phyloP scores from a whole-genome alignment of 2,113 vertebrate species.

The Oncorhynchus keta region DNA sequence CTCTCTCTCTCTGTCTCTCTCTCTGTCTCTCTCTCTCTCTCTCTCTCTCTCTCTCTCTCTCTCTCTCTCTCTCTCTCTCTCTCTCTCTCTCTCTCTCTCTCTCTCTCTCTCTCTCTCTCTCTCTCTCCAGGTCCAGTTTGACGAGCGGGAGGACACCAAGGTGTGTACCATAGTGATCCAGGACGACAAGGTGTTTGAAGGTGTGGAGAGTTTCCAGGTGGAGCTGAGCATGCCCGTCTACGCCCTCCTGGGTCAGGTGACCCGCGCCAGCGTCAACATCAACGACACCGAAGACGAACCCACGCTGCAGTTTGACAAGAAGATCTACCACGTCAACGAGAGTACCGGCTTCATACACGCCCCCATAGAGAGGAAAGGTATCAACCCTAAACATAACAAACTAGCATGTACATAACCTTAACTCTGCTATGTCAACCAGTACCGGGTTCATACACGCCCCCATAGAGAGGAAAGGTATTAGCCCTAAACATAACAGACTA shows the following conservation, averaged over 20 bases:
- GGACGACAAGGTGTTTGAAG: slow-evolving; percentile 87
- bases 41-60: no score
- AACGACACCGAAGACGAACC: slow-evolving; percentile 89
- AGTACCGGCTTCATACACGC: slow-evolving; percentile 79
- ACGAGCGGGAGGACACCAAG: slow-evolving; percentile 92
- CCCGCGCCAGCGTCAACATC: slow-evolving; percentile 79
- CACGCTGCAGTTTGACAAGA: slow-evolving; percentile 88
- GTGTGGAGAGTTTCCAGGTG: slow-evolving; percentile 82
- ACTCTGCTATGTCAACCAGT: slow-evolving; percentile 82
- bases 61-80: no score
- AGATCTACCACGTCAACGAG: slow-evolving; percentile 85
- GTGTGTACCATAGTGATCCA: slow-evolving; percentile 87
- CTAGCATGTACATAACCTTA: slow-evolving; percentile 10
- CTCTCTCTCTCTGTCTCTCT: no score
- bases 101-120: no score
- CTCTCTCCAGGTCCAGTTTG: slow-evolving; percentile 89
- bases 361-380: slow-evolving; percentile 89
- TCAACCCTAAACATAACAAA: no score
- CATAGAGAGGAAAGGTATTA: slow-evolving; percentile 86
- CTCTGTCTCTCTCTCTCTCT: no score
- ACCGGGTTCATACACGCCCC: slow-evolving; percentile 78
- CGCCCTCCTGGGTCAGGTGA: slow-evolving; percentile 84
- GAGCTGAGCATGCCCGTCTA: slow-evolving; percentile 96
- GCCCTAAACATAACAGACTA: slow-evolving; percentile 3
- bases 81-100: no score